These are phyloP conservation scores for Hippocampus mohnikei DNA, from an alignment of 2,113 vertebrate genomes.

Conservation along the genomic window DNA sequence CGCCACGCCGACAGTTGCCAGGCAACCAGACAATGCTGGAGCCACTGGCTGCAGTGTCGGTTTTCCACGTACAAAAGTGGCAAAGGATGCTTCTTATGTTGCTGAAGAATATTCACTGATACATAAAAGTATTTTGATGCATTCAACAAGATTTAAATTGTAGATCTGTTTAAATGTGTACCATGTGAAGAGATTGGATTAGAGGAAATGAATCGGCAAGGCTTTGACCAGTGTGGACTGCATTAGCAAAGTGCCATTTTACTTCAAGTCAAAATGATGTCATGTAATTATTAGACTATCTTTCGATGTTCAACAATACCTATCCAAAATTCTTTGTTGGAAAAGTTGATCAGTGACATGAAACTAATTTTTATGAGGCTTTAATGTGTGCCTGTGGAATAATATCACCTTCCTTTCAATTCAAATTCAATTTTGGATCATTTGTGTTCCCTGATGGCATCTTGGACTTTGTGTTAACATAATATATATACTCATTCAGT, in stretches of 20 bases:
- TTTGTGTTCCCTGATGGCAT: not conserved
- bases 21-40: slow-evolving; percentile 75
- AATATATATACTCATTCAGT: not conserved
- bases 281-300: slow-evolving; percentile 30
- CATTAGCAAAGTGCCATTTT: slow-evolving; percentile 63
- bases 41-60: slow-evolving; percentile 66
- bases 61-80: slow-evolving; percentile 48
- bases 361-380: slow-evolving; percentile 6
- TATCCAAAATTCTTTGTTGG: not conserved
- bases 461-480: not conserved
- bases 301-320: slow-evolving; percentile 10
- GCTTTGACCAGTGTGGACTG: slow-evolving; percentile 56
- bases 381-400: not conserved
- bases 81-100: slow-evolving; percentile 19
- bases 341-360: slow-evolving; percentile 26
- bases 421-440: not conserved
- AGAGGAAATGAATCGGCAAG: slow-evolving; percentile 58
- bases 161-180: not conserved
- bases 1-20: slow-evolving; percentile 75
- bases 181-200: slow-evolving; percentile 46
- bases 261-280: slow-evolving; percentile 55
- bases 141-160: not conserved
- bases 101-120: slow-evolving; percentile 4
- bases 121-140: not conserved
- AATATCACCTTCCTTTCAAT: not conserved